Base-by-base conservation (phyloP, 2,797 vertebrate genomes). In the Rhinophrynus dorsalis region DNA sequence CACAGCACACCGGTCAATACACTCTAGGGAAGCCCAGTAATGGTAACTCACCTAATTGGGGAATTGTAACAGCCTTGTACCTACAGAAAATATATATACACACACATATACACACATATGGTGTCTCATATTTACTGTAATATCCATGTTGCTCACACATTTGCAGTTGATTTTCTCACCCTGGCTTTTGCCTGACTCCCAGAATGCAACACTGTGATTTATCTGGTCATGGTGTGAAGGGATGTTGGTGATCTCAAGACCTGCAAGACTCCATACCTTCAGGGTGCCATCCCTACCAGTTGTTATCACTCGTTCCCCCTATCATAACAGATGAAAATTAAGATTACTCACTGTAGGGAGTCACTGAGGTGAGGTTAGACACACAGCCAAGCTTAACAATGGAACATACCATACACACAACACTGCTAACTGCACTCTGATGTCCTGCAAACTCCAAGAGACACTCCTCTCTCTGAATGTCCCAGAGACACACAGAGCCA, bases 221-320 rank as follows among this genome's bases (percentile, higher is more conserved):
- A 95, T 78, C 4, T 79, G 81, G 29, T 85, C 84, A 1, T 70
- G 68, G 67, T 96, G 93, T 9, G 93, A 92, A n/a, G 80, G 26
- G 37, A 96, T 91, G 78, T 88, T 86, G 67, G 92, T 87, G 75
- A 94, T 79, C 68, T 95, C 91, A 13, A 83, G 54, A 0, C 81
- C 86, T 59, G 84, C 78, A 77, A 84, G 87, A 72, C 88, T 85
- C 94, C 94, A 97, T 10, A 93, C 88, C 55, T 92, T 88, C 2
- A 97, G 84, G 9, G 35, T 76, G 17, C 94, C 94, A 9, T 92
- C 90, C 3, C 88, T 79, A 44, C 83, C 85, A 65, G 90, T 79
- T 0, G 92, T 85, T 1, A 92, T 77, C 44, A 93, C 83, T 1
- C 89, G 86, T 7, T 77, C 82, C 0, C 84, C 90, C 95, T 94